Base-by-base conservation (phyloP, 2,113 vertebrate species). In the Dolichotis patagonum region DNA sequence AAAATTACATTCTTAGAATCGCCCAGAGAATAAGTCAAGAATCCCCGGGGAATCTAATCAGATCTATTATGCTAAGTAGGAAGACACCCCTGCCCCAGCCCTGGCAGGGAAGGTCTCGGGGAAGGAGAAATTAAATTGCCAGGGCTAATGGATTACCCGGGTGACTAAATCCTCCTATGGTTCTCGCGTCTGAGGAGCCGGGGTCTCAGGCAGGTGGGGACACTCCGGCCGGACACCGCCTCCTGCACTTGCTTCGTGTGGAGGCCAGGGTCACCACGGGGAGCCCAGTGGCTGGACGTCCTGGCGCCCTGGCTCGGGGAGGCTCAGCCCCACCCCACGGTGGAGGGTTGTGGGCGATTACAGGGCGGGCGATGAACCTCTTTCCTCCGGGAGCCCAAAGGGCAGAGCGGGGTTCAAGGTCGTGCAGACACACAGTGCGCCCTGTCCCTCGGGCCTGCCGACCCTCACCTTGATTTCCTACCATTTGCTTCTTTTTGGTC, bases 71-170 rank as follows among this genome's bases (percentile, higher is more conserved):
- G 88, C 73, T 97, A 95, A 98, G 60, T 41, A 91, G 63, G 62
- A 92, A 97, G 90, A 92, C 71, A 56, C 32, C 41, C 73, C 52
- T 95, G 90, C 88, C 90, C 78, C 88, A 94, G 35, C 12, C 83
- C 94, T 83, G 80, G n/a, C 58, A 95, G 94, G 85, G 96, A 95
- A 96, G 92, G 97, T 94, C 94, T 98, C 96, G 93, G 94, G 95
- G 95, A 96, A 97, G 83, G 43, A 84, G 82, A 96, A 96, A 97
- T 97, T 94, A 95, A 97, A 98, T 98, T 98, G 96, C 96, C 97
- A 96, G 41, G 35, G 78, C 97, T 95, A 98, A 98, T 96, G 97
- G 96, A 96, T 97, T 97, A 96, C 96, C 95, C 35, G 96, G 92
- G 93, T 98, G 97, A 96, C 97, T 96, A 95, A 97, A 91, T 90